Evolutionary conservation across 2,888 invertebrate genomes (phyloP).

Genomic region (Apamea monoglypha): DNA sequence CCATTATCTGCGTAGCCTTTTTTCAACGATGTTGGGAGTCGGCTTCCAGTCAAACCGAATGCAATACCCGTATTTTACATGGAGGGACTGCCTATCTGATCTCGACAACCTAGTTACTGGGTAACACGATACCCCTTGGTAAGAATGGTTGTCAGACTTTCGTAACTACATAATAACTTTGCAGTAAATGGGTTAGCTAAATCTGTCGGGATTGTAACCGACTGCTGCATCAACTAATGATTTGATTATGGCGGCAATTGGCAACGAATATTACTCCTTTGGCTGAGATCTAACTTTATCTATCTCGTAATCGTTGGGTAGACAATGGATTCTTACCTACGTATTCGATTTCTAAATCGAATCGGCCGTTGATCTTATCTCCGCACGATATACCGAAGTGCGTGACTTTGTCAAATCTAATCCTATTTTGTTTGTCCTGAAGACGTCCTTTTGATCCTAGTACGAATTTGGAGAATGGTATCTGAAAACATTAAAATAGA

Average conservation of each 20-base stretch:
- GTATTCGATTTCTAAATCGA: slow-evolving; percentile 96
- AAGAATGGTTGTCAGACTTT: not conserved
- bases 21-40: not conserved
- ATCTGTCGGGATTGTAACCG: not conserved
- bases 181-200: not conserved
- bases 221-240: not conserved
- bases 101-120: not conserved
- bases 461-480: slow-evolving; percentile 98
- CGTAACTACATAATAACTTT: not conserved
- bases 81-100: not conserved
- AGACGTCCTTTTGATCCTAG: slow-evolving; percentile 95
- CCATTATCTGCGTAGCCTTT: not conserved
- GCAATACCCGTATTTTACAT: not conserved
- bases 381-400: slow-evolving; percentile 95
- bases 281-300: not conserved
- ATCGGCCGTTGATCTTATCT: slow-evolving; percentile 95
- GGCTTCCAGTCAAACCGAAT: not conserved
- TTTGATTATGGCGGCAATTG: not conserved
- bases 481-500: slow-evolving; percentile 89
- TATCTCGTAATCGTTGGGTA: not conserved
- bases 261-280: not conserved
- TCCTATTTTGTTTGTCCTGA: slow-evolving; percentile 94
- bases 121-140: not conserved
- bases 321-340: slow-evolving; percentile 89
- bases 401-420: slow-evolving; percentile 91